Evolutionary conservation across 2,797 vertebrate species (phyloP).

Genomic region (Lacerta agilis): DNA sequence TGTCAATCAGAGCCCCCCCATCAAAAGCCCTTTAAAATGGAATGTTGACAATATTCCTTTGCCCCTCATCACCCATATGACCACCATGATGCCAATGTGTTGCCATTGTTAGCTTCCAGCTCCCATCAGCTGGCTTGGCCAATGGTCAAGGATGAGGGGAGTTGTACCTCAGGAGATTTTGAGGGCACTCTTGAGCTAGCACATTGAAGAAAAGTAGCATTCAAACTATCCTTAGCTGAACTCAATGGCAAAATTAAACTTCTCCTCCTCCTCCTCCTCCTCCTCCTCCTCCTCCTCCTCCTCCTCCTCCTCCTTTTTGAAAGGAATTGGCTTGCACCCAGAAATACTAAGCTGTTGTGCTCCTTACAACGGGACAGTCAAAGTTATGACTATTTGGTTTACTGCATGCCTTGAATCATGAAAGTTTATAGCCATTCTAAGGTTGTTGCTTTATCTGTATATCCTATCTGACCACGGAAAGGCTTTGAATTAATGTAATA

Average conservation of each 20-base stretch:
- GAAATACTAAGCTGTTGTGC: neutral
- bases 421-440: constrained; percentile 18
- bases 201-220: neutral
- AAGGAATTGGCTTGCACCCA: neutral
- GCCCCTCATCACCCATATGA: too few species aligned
- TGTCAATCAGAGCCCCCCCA: too few species aligned
- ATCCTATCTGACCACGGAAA: constrained; percentile 1
- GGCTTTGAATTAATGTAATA: constrained; percentile 27
- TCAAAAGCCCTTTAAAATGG: too few species aligned
- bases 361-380: neutral
- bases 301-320: neutral
- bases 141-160: too few species aligned
- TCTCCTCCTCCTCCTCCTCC: too few species aligned
- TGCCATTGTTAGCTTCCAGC: too few species aligned
- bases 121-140: too few species aligned
- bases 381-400: constrained; percentile 5
- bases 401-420: constrained; percentile 1
- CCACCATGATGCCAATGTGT: too few species aligned
- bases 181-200: neutral
- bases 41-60: too few species aligned
- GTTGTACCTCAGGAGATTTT: too few species aligned
- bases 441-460: neutral
- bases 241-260: neutral
- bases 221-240: neutral
- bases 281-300: too few species aligned